These are phyloP conservation scores for Eurytoma adleriae DNA, from an alignment of 2,888 invertebrate species.

Conservation along the genomic window DNA sequence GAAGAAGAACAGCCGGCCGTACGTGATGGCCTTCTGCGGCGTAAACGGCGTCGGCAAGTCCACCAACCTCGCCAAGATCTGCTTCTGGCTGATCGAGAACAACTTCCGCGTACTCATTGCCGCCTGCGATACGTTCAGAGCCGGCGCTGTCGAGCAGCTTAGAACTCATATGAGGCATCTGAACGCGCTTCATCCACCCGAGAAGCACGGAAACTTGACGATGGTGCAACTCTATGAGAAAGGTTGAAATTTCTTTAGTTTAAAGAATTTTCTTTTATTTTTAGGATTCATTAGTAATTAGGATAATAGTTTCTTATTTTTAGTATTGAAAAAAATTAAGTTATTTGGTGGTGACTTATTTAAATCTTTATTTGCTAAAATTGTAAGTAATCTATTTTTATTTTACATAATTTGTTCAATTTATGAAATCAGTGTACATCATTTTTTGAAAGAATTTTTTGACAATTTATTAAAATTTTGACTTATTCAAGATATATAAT, in stretches of 20 bases:
- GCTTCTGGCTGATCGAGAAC: constrained; percentile 99
- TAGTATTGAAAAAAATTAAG: too few species aligned
- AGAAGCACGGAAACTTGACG: constrained; percentile 82
- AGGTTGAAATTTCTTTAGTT: constrained; percentile 72
- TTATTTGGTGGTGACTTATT: not conserved
- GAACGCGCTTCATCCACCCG: constrained; percentile 93
- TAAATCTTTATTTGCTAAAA: not conserved
- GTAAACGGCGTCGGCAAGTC: constrained; percentile 99
- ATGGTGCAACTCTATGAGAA: constrained; percentile 99
- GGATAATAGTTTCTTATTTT: not conserved
- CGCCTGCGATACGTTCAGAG: constrained; percentile 99
- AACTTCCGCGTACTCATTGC: constrained; percentile 96
- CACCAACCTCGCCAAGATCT: constrained; percentile 98
- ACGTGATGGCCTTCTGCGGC: constrained; percentile 97
- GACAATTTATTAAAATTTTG: too few species aligned
- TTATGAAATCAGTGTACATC: too few species aligned
- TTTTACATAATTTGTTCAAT: not conserved
- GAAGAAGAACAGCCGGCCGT: constrained; percentile 89
- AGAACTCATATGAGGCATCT: constrained; percentile 95
- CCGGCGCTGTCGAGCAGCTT: constrained; percentile 98
- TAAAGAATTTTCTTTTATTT: too few species aligned
- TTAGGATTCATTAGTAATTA: too few species aligned
- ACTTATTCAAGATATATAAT: too few species aligned
- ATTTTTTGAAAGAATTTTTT: too few species aligned
- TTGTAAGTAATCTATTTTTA: not conserved